Evolutionary conservation across 2,797 vertebrate genomes (phyloP), one percentile per base, ranked within the genome.

Genomic region (Rhynchonycteris naso): DNA sequence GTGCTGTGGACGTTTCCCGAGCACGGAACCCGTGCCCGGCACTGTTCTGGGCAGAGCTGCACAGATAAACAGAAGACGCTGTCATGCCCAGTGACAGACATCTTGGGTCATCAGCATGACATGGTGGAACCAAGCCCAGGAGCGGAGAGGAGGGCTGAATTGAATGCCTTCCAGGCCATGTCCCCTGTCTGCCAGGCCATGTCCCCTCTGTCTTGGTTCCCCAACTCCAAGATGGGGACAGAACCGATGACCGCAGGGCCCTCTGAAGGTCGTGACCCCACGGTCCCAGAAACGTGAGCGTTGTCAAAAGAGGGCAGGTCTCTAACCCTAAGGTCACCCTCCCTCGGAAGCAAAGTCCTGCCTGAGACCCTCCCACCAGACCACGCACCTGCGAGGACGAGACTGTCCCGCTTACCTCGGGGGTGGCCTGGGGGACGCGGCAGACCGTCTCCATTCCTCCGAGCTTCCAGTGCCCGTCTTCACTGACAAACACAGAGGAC

Each of bases 361-460:
- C 30, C 54, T 3, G 59, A 22, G 38, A 79, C n/a, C 11, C n/a
- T 4, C 43, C 4, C 4, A 3, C 50, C 12, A 30, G 5, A 43
- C 68, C 2, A 19, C 56, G 0, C 43, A 43, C 43, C 43, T 43
- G 43, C 43, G 8, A 43, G 43, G 8, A 43, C 43, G 43, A 21
- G 18, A 30, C 19, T 3, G 33, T 12, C 66, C 5, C 15, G 52
- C 93, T 97, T 93, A 99, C 99, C 99, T 99, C 99, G 74, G 99
- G 98, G 1, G 99, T 99, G 68, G 99, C 99, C 98, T 99, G 99
- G 30, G 96, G 98, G 96, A 99, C 99, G 88, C 98, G 99, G 98
- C 99, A 99, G 71, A 99, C 99, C 0, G 99, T 99, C 95, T 99
- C 99, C 99, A 99, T 99, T 85, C 99, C 99, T 88, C 99, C 99